Conservation (phyloP, 2,113 vertebrate genomes). For the Nanorana parkeri region DNA sequence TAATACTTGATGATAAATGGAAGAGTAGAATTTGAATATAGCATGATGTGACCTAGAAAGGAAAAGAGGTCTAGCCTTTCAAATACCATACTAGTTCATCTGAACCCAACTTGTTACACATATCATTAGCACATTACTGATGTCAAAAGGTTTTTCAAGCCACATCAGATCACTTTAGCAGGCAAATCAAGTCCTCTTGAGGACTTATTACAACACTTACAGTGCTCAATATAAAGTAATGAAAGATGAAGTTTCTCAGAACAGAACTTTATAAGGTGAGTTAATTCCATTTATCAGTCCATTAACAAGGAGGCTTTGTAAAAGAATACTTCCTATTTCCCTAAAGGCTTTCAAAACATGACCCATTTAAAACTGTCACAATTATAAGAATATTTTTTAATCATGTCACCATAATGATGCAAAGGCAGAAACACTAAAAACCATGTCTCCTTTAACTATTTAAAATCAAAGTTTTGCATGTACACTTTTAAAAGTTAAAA, state of each 20-base stretch:
- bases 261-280: conserved; percentile 43
- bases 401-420: no score
- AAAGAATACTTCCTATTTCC: conserved; percentile 39
- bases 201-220: conserved; percentile 46
- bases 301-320: conserved; percentile 47
- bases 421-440: no score
- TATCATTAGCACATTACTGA: conserved; percentile 53
- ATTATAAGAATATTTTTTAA: no score
- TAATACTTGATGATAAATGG: conserved; percentile 48
- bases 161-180: conserved; percentile 11
- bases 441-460: no score
- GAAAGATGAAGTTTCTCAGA: conserved; percentile 48
- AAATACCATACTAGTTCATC: neutral
- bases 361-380: conserved; percentile 37
- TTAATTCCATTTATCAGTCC: conserved; percentile 47
- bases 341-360: conserved; percentile 18
- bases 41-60: conserved; percentile 52
- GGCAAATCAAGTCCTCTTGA: conserved; percentile 24
- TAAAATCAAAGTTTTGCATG: no score
- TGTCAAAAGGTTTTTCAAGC: conserved; percentile 51
- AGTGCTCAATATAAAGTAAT: conserved; percentile 43
- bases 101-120: conserved; percentile 52
- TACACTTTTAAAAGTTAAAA: no score
- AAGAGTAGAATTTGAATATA: conserved; percentile 50
- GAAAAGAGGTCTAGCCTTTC: conserved; percentile 32